Base-by-base conservation (phyloP, 2,797 vertebrate species). In the Ciconia nigra region DNA sequence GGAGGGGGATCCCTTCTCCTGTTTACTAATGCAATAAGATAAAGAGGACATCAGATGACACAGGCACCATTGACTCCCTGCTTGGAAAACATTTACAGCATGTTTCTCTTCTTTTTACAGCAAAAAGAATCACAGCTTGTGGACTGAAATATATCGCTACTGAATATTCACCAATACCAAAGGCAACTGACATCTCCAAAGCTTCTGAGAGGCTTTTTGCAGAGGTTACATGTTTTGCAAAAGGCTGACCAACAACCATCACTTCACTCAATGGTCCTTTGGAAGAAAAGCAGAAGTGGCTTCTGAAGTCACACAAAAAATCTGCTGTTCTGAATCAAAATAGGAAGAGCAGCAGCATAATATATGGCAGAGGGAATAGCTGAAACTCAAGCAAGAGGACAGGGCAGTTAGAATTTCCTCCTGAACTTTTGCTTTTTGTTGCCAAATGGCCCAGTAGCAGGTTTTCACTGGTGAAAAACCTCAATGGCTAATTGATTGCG, bases 51-150 rank as follows among this genome's bases (percentile, higher is more conserved):
- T 63, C 47, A 63, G 47, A 83, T 61, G 84, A 83, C 89, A 87
- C 51, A 46, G 66, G 62, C 49, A 84, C 82, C 65, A 71, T 5
- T 28, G 19, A 26, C 57, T 83, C 42, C 39, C 12, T 62, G 16
- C 58, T 95, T 67, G 92, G 95, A 71, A 97, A 96, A 97, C 44
- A 88, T 97, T 92, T 88, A 96, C 39, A 73, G 22, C 9, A 35
- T 5, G 57, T 83, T 44, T 55, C 18, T 89, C 51, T 84, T 37
- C 18, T 67, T 96, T 93, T 72, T 44, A 59, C 59, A 57, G 54
- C 41, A 76, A 89, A 80, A 85, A 15, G 39, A 89, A 86, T 86
- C 69, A 78, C 52, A 22, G 47, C 51, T 63, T 63, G 15, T 58
- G 11, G 35, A 62, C 62, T 57, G 80, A 92, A 94, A 94, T 58